Percentiles rank a stretch among this genome's conserved stretches.
Conservation (phyloP, 2,888 invertebrate species). For the Macrophya alboannulata region DNA sequence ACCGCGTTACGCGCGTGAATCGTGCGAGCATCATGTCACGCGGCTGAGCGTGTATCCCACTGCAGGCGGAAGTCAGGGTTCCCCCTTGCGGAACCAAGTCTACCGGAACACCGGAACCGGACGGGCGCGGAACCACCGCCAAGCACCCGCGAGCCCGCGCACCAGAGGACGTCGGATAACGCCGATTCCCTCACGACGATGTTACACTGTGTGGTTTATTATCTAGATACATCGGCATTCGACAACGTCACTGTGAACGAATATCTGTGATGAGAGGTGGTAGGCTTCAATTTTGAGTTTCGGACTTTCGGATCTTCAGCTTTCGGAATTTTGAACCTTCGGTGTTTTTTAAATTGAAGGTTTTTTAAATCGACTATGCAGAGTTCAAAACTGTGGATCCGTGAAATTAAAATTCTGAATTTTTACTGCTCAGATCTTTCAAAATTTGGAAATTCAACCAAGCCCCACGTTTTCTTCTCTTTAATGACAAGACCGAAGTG, state of each 20-base stretch:
- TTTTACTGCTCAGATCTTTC: too few relatives aligned
- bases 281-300: background rate
- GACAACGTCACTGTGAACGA: background rate
- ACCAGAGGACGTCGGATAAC: slow-evolving; percentile 17
- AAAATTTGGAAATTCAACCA: too few relatives aligned
- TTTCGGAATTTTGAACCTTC: too few relatives aligned
- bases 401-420: too few relatives aligned
- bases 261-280: background rate
- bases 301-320: too few relatives aligned
- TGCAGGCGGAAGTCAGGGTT: slow-evolving; percentile 65
- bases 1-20: slow-evolving; percentile 52
- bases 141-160: slow-evolving; percentile 40
- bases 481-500: background rate
- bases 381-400: too few relatives aligned
- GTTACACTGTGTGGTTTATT: background rate
- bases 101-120: slow-evolving; percentile 81
- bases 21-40: slow-evolving; percentile 55
- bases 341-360: too few relatives aligned
- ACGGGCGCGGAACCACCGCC: slow-evolving; percentile 78
- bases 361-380: too few relatives aligned
- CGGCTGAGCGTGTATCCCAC: slow-evolving; percentile 58
- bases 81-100: slow-evolving; percentile 73
- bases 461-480: background rate
- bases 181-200: slow-evolving; percentile 14
- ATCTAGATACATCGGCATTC: background rate